Evolutionary conservation across 2,113 vertebrate species (phyloP).

Genomic region (Cryptotis parvus): DNA sequence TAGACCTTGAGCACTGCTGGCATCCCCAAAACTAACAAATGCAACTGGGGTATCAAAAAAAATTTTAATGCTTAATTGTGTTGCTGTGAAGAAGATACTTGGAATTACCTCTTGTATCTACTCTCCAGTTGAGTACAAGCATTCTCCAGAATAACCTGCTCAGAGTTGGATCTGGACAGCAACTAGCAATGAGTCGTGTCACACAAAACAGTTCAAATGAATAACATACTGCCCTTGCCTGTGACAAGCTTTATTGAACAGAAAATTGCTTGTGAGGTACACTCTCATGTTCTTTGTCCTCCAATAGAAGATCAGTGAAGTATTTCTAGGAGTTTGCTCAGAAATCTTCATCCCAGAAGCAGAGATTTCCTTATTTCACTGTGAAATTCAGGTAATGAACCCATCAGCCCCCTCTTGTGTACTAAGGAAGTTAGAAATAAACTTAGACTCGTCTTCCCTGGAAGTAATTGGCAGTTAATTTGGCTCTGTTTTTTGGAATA

Average conservation of each 20-base stretch:
- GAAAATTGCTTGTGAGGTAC: neutral
- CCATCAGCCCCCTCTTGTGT: neutral
- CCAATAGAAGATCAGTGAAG: neutral
- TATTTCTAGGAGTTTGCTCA: neutral
- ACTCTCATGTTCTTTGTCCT: neutral
- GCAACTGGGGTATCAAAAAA: neutral
- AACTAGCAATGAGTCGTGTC: neutral
- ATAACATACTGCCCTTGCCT: neutral
- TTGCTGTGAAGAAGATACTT: neutral
- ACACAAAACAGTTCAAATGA: neutral
- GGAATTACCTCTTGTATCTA: neutral
- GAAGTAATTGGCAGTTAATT: neutral
- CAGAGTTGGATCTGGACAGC: neutral
- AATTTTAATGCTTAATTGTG: neutral
- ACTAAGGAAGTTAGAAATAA: neutral
- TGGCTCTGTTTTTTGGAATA: neutral
- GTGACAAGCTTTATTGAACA: slow-evolving; percentile 1
- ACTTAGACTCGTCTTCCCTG: neutral
- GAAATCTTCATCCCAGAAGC: neutral
- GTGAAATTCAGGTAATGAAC: neutral
- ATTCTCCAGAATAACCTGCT: neutral
- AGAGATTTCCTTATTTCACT: neutral
- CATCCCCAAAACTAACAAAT: too few relatives aligned
- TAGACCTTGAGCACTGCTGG: neutral
- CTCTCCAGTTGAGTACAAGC: neutral